phyloP scores from a whole-genome alignment of 2,888 invertebrate species.

The Tinea semifulvella region DNA sequence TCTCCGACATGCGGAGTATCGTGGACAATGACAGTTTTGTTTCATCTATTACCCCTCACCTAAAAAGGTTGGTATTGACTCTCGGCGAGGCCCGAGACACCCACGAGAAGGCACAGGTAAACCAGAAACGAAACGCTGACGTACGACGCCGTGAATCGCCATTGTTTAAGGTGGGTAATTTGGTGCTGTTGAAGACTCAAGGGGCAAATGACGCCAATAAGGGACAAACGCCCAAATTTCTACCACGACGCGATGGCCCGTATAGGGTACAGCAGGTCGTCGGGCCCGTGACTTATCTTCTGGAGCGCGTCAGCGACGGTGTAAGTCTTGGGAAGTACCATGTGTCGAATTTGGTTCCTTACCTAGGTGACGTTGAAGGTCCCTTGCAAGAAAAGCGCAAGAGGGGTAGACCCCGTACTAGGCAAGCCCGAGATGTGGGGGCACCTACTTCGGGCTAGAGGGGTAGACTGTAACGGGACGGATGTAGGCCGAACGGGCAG shows the following conservation, averaged over 20 bases:
- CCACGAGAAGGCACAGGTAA: conserved; percentile 17
- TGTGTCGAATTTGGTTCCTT: conserved; percentile 5
- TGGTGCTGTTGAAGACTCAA: not conserved
- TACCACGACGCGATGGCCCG: conserved; percentile 14
- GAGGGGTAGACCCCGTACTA: conserved; percentile 14
- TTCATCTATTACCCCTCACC: conserved; percentile 18
- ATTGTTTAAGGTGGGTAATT: conserved; percentile 1
- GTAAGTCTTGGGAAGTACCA: conserved; percentile 9
- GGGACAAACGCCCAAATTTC: conserved; percentile 11
- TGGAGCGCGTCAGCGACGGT: not conserved
- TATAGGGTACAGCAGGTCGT: conserved; percentile 1
- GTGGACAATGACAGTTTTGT: conserved; percentile 9
- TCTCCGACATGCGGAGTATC: conserved; percentile 16
- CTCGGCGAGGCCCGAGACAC: conserved; percentile 12
- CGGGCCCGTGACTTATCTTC: conserved; percentile 4
- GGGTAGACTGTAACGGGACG: too few species aligned
- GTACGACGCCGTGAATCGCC: not conserved
- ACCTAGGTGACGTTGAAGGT: not conserved
- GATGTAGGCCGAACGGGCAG: too few species aligned
- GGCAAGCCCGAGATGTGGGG: too few species aligned
- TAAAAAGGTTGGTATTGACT: conserved; percentile 13
- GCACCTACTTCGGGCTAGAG: too few species aligned
- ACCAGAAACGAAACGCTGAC: conserved; percentile 14
- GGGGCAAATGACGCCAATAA: not conserved
- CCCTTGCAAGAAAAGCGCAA: not conserved